Percentiles rank a stretch among this genome's conserved stretches.
Conservation (phyloP, 2,113 vertebrate species). For the Anseranas semipalmata region DNA sequence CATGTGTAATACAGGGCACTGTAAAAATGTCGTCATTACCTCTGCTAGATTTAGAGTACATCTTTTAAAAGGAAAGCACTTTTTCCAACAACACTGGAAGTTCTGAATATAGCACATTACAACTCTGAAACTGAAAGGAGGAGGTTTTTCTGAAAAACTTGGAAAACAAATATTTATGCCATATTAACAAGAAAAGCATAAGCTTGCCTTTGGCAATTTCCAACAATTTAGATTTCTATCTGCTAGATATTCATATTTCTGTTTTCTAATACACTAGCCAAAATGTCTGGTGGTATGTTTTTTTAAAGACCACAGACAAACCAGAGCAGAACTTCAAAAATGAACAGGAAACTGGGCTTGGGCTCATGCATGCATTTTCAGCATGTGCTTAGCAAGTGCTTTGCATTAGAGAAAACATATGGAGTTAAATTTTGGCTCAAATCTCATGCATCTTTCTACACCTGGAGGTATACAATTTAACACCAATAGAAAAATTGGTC, state of each 20-base stretch:
- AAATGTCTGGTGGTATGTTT: background rate
- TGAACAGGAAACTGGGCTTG: background rate
- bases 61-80: background rate
- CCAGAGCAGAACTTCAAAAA: background rate
- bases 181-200: background rate
- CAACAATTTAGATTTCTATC: background rate
- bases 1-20: fast-evolving
- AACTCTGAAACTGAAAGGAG: background rate
- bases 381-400: background rate
- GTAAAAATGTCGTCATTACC: background rate
- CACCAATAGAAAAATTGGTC: background rate
- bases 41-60: background rate
- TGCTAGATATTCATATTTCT: background rate
- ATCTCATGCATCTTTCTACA: background rate
- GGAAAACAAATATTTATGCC: background rate
- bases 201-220: background rate
- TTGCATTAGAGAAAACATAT: background rate
- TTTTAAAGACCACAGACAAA: background rate
- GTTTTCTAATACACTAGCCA: background rate
- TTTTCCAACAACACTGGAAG: background rate
- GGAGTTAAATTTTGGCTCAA: background rate
- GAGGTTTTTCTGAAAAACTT: background rate
- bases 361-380: background rate
- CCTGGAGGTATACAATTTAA: background rate
- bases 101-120: background rate